Evolutionary conservation across 2,888 invertebrate species (phyloP), one percentile per base, ranked within the genome.

Genomic region (Drosophila anomalata): DNA sequence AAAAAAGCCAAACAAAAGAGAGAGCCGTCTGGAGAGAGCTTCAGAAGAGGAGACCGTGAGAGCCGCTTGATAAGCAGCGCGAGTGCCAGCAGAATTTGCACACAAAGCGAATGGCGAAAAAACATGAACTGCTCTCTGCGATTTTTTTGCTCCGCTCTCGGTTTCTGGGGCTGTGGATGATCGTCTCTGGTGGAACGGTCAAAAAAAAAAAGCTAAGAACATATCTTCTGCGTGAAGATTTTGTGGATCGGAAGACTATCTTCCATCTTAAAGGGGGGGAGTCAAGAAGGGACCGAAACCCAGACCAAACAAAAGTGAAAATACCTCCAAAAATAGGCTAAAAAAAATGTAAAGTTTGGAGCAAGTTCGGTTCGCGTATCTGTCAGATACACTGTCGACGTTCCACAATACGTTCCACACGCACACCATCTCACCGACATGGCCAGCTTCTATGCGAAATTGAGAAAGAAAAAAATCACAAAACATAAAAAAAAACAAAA

Each of bases 321-420:
- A 65, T 55, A 42, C 55, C 55, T 50, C 53, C 53, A 70, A 50
- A 63, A 72, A 65, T 66, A 73, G 68, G 66, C 73, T 58, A 53
- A 73, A 47, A 47, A 24, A 29, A 70, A 44, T n/a, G 11, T 36
- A 24, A 29, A 60, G 41, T 46, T 22, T 59, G 24, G n/a, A 42
- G 41, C 46, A 47, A 68, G 14, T 22, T 20, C 57, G 26, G 17
- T 29, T 17, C 54, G 69, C 69, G 52, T 53, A 56, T 55, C 42
- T 65, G 31, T 22, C 41, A 29, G 39, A 66, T 42, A 24, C 53
- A 44, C 24, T 75, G 90, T 82, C 90, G 89, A 80, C 90, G 89
- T 90, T 91, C 90, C 90, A 90, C 91, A 71, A 88, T 87, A 55
- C 70, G 77, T 78, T 90, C 90, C 90, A 90, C 77, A 80, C 69